Evolutionary conservation across 2,797 vertebrate species (phyloP), one percentile per base, ranked within the genome.

Genomic region (Squalus acanthias): DNA sequence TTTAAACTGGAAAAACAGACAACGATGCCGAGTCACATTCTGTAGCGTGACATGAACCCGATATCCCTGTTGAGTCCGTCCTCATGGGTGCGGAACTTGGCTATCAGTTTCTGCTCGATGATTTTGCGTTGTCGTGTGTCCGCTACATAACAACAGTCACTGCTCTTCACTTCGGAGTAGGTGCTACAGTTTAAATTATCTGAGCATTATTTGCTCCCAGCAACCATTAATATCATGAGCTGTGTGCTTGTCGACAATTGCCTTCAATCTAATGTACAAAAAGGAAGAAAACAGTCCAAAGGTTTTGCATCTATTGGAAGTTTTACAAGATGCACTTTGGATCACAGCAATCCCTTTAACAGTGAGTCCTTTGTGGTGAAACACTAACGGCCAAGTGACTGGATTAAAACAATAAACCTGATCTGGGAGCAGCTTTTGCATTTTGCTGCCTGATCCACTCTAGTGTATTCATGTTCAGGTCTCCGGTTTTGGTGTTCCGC

Each of bases 321-420:
- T 70, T 70, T 70, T 95, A 3, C 39, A 50, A 95, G 67, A 46
- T 39, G 39, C 22, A 9, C 67, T 50, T 17, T 70, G n/a, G 67
- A 50, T 70, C 67, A 70, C 67, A 95, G 24, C 65, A 95, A 39
- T 26, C 24, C 67, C 39, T 70, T 46, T 39, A 39, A 95, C 92
- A 95, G n/a, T 95, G 67, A 95, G 22, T 70, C n/a, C 24, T 70
- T 70, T 95, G 65, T 70, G 39, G 92, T 67, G 65, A 69, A 95
- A n/a, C 46, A 8, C 63, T 92, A 93, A 69, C 2, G 22, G 24
- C 17, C 17, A 69, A 94, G 92, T 70, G 92, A 70, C 65, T 10
- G 92, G 17, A 67, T 46, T 95, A 95, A 94, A 94, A 94, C 91
- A 94, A 17, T 69, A 94, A 94, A 95, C 39, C 22, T 95, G 63